phyloP scores from a whole-genome alignment of 2,113 vertebrate species.

The Hydropotes inermis region DNA sequence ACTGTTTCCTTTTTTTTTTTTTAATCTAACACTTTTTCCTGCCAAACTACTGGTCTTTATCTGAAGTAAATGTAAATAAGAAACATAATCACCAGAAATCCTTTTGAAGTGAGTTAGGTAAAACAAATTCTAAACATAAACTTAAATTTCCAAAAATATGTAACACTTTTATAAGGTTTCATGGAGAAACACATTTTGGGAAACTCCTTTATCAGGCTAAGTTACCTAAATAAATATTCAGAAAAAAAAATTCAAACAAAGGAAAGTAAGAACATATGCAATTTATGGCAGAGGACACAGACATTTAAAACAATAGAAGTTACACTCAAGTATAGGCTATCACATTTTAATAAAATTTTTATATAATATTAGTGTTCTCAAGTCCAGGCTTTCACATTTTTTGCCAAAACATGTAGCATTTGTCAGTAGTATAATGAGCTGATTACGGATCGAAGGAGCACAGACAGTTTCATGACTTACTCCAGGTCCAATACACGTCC shows the following conservation, averaged over 20 bases:
- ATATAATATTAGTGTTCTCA: slow-evolving; percentile 51
- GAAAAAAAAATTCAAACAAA: background rate
- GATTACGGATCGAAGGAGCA: slow-evolving; percentile 72
- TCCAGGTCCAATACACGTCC: slow-evolving; percentile 45
- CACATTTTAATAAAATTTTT: slow-evolving; percentile 50
- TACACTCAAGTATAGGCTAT: slow-evolving; percentile 60
- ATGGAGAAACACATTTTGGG: background rate
- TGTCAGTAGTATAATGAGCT: slow-evolving; percentile 73
- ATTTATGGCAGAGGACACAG: background rate
- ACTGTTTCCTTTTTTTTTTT: background rate
- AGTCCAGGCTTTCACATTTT: slow-evolving; percentile 70
- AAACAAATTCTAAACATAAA: background rate
- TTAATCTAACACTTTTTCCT: background rate
- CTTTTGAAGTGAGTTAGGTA: background rate
- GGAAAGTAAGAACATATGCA: background rate
- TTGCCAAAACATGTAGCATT: slow-evolving; percentile 67
- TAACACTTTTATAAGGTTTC: background rate
- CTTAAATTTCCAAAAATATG: slow-evolving; percentile 1
- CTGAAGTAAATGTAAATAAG: background rate
- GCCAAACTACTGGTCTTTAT: background rate
- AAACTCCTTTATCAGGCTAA: background rate
- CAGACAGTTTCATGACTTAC: slow-evolving; percentile 59
- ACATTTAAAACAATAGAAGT: background rate
- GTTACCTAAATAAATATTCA: background rate
- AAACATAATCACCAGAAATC: background rate